Base-by-base conservation (phyloP, 1,140 invertebrate species). In the Anthonomus grandis region DNA sequence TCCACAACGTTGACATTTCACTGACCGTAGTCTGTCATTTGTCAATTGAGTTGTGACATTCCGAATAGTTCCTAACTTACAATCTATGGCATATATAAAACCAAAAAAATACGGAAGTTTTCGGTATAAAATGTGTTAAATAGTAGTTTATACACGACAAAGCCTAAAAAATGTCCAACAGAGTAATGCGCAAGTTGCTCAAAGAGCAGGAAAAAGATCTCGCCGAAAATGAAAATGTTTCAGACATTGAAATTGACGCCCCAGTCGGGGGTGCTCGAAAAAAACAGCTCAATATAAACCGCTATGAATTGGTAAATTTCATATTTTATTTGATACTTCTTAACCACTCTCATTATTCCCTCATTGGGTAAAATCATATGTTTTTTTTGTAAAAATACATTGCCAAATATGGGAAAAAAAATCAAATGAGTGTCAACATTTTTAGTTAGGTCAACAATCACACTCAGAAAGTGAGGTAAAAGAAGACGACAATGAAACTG, bases 401-500 rank as follows among this genome's bases (percentile, higher is more conserved):
- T n/a, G n/a, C n/a, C n/a, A n/a, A n/a, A n/a, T n/a, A n/a, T n/a
- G n/a, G n/a, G n/a, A n/a, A n/a, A n/a, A n/a, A n/a, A n/a, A n/a
- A n/a, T n/a, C n/a, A n/a, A n/a, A n/a, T n/a, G n/a, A n/a, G n/a
- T n/a, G n/a, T n/a, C 17, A 49, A 48, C 34, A 38, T 24, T 51
- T 58, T 10, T 55, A 81, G 83, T 69, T 84, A 53, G 81, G 83
- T 67, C 79, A 81, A 61, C 76, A 79, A 60, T 81, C 80, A 27
- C 74, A 80, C 59, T 83, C 81, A 8, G 85, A 86, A 67, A 85
- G 82, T 60, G 83, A 85, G 70, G 83, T 84, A 3, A 85, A 86
- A 70, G 84, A 86, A 64, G 83, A 84, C 68, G 84, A 86, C 64
- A 83, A 85, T 68, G 82, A 83, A 68, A 83, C 81, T 13, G 78